Conservation (phyloP, 2,113 vertebrate genomes). For the Neogobius melanostomus region DNA sequence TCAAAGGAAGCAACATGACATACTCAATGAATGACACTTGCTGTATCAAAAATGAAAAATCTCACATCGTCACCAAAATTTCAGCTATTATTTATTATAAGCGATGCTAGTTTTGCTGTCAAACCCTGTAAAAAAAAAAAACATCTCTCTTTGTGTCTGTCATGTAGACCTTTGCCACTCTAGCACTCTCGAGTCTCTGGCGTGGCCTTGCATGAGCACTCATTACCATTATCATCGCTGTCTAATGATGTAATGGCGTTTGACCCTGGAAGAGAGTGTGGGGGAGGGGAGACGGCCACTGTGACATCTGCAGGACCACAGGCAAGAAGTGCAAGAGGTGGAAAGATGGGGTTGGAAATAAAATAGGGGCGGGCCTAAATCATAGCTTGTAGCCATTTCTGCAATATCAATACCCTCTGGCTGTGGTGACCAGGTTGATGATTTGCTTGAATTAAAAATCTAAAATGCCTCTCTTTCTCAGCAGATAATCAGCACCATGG, state of each 20-base stretch:
- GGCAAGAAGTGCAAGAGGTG: conserved; percentile 53
- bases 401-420: conserved; percentile 56
- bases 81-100: neutral
- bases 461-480: conserved; percentile 77
- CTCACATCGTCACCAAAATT: neutral
- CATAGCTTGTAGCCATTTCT: conserved; percentile 51
- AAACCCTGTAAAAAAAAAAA: conserved; percentile 13
- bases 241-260: conserved; percentile 71
- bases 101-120: conserved; percentile 22
- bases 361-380: conserved; percentile 45
- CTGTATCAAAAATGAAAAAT: conserved; percentile 15
- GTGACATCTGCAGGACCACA: conserved; percentile 76
- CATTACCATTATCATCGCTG: conserved; percentile 50
- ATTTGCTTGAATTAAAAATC: conserved; percentile 34
- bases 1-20: conserved; percentile 61
- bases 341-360: conserved; percentile 26
- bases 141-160: conserved; percentile 44
- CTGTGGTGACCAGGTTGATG: conserved; percentile 46
- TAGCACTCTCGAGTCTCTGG: conserved; percentile 9
- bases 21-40: conserved; percentile 16
- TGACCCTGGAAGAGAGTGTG: conserved; percentile 69
- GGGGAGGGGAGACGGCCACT: conserved; percentile 59
- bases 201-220: conserved; percentile 20
- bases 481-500: conserved; percentile 99
- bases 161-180: conserved; percentile 22